Evolutionary conservation across 2,113 vertebrate species (phyloP).

Genomic region (Thamnophis sirtalis): DNA sequence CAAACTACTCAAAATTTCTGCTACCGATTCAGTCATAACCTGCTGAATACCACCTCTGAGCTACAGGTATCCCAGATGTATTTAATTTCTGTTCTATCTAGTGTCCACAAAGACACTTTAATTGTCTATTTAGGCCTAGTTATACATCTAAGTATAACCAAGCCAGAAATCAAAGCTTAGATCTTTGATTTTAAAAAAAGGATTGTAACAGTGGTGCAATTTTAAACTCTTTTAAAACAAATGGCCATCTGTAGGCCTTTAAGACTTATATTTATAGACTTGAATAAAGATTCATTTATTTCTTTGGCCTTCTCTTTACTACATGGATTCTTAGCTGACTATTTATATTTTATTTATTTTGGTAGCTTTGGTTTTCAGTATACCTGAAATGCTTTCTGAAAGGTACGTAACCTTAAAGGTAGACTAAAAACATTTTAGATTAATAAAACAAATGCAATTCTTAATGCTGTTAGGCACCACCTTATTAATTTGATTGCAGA

Average conservation of each 20-base stretch:
- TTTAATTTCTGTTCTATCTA: neutral
- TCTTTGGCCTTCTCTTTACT: neutral
- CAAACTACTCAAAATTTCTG: too few species aligned
- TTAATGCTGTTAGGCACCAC: neutral
- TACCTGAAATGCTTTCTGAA: neutral
- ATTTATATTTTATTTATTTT: neutral
- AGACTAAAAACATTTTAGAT: neutral
- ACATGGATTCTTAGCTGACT: neutral
- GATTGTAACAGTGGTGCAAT: neutral
- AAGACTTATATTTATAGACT: neutral
- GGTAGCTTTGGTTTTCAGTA: neutral
- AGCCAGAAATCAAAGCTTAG: neutral
- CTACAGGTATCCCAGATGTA: neutral
- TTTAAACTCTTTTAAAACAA: neutral
- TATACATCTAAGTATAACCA: neutral
- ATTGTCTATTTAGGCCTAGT: neutral
- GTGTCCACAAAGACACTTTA: neutral
- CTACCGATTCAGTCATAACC: too few species aligned
- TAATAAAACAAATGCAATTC: neutral
- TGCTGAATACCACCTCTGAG: neutral
- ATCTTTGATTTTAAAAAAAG: neutral
- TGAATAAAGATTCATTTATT: neutral
- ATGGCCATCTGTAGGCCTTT: neutral
- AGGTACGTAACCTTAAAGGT: neutral
- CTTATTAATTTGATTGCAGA: neutral